Conservation (phyloP, 2,888 invertebrate species). For the Petrolisthes manimaculis region DNA sequence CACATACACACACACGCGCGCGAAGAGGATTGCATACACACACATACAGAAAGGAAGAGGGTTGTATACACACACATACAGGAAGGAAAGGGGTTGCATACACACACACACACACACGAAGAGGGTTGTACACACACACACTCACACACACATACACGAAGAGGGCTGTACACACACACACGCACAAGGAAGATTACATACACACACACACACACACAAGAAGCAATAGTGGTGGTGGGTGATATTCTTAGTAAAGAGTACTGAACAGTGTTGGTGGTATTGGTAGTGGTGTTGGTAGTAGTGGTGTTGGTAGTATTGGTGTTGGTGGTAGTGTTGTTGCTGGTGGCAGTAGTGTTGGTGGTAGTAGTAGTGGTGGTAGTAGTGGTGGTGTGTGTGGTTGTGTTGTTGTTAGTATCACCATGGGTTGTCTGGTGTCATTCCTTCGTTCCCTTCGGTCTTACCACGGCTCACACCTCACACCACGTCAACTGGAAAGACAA, state of each 20-base stretch:
- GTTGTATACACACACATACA: neutral
- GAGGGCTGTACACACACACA: neutral
- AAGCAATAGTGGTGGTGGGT: neutral
- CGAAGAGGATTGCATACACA: neutral
- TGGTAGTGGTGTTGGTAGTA: neutral
- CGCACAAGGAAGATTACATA: neutral
- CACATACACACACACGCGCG: neutral
- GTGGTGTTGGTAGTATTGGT: neutral
- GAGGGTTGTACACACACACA: neutral
- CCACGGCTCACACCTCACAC: slow-evolving; percentile 67
- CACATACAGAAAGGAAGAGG: neutral
- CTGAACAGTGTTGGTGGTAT: neutral
- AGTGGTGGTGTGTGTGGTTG: neutral
- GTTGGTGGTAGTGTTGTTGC: neutral
- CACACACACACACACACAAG: neutral
- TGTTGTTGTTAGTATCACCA: slow-evolving; percentile 3
- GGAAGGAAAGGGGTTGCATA: neutral
- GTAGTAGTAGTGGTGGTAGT: too few species aligned
- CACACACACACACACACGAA: neutral
- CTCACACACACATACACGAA: neutral
- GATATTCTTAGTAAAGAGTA: neutral
- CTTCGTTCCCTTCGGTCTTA: slow-evolving; percentile 66
- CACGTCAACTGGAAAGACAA: slow-evolving; percentile 66
- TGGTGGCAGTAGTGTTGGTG: too few species aligned
- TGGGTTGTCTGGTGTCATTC: slow-evolving; percentile 67